Base-by-base conservation (phyloP, 92 coral and sea anemone genomes). In the Epizoanthus ramosus region DNA sequence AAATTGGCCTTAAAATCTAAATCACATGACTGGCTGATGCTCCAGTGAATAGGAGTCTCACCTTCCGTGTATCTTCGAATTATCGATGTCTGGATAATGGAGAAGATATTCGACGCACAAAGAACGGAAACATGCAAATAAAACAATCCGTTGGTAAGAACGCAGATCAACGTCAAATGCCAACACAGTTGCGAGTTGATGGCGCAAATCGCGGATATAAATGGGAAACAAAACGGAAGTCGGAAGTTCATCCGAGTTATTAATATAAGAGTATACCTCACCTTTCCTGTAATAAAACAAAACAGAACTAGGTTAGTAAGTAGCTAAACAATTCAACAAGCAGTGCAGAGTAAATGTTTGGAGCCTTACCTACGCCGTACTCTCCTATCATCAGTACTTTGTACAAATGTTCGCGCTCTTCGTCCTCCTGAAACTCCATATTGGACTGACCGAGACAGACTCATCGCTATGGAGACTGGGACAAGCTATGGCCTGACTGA, bases 301-400 rank as follows among this genome's bases (percentile, higher is more conserved):
- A 65, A 52, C 50, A 64, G 7, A 54, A 57, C 28, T 58, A 5
- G 22, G 57, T 74, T 63, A 60, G 57, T 12, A 71, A 63, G 79
- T 54, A 43, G 18, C 15, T 3, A 28, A 22, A 16, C 31, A 53
- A 47, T 76, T 59, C 16, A 3, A 12, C 28, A 22, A 76, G 47
- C 19, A 21, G 8, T 16, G 18, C 28, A 8, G 58, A 53, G 35
- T 0, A 9, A 9, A 10, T 10, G 2, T 4, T 4, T 23, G 58
- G 39, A 54, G 8, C 19, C 94, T 86, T 83, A 95, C 98, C 98
- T 9, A 95, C 98, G 57, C 95, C 95, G 71, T 88, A 92, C 68
- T 95, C 98, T 18, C 98, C 98, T 21, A 95, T 94, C 35, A 95
- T 93, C 54, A 95, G 91, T 24, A 95, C 98, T 88, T 95, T 95